Conservation (phyloP, 92 coral and sea anemone genomes). For the Zoanthus gigantus region DNA sequence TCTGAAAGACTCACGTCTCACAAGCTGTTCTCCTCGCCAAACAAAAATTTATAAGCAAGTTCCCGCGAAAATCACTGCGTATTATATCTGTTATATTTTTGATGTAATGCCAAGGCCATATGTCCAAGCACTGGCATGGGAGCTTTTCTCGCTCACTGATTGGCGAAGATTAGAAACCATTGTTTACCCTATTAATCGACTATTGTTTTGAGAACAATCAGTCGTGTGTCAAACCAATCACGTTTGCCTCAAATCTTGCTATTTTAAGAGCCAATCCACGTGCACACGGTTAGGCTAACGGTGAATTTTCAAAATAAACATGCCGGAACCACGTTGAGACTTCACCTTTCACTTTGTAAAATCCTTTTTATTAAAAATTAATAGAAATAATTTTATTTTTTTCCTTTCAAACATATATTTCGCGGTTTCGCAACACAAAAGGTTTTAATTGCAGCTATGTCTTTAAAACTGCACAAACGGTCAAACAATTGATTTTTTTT, state of each 20-base stretch:
- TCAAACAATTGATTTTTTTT: no score
- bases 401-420: not conserved
- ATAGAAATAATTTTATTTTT: constrained; percentile 9
- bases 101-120: constrained; percentile 77
- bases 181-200: constrained; percentile 56
- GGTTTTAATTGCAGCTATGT: not conserved
- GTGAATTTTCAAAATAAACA: constrained; percentile 78
- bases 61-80: constrained; percentile 95
- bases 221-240: constrained; percentile 79
- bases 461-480: not conserved
- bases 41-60: constrained; percentile 65
- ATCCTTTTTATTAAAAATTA: constrained; percentile 50
- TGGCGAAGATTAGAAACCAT: constrained; percentile 58
- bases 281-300: constrained; percentile 59
- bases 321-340: constrained; percentile 81
- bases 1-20: constrained; percentile 38
- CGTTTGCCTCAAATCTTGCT: not conserved
- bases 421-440: not conserved
- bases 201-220: constrained; percentile 67
- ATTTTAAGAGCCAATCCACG: constrained; percentile 64
- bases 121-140: constrained; percentile 50
- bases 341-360: constrained; percentile 38
- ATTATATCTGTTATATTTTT: constrained; percentile 60
- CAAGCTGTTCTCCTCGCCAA: constrained; percentile 49
- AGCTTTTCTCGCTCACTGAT: constrained; percentile 60